Evolutionary conservation across 2,113 vertebrate species (phyloP).

Genomic region (Leiothrix lutea): DNA sequence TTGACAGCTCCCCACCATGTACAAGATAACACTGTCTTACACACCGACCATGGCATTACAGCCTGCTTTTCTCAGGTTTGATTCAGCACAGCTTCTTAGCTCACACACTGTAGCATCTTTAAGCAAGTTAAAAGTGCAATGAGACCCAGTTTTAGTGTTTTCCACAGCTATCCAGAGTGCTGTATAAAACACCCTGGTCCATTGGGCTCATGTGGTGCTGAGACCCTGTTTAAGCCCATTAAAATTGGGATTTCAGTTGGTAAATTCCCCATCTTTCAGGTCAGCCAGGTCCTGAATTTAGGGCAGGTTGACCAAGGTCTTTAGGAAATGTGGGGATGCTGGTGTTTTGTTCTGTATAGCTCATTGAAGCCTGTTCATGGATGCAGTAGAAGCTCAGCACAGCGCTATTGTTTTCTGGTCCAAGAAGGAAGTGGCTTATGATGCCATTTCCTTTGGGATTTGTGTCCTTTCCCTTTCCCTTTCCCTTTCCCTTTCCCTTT

Average conservation of each 20-base stretch:
- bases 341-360: background rate
- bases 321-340: background rate
- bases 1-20: background rate
- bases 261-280: background rate
- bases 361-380: background rate
- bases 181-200: background rate
- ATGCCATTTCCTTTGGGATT: background rate
- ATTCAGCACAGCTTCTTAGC: background rate
- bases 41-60: background rate
- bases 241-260: background rate
- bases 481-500: background rate
- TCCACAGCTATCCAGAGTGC: background rate
- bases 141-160: background rate
- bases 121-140: background rate
- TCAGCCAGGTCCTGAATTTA: background rate
- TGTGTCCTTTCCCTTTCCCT: background rate
- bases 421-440: background rate
- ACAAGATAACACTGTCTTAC: background rate
- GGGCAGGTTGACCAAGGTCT: background rate
- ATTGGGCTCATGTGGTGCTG: background rate
- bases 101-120: background rate
- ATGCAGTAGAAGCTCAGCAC: background rate
- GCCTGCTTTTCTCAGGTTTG: background rate
- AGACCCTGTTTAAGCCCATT: background rate
- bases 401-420: background rate